Conservation (phyloP, 2,113 vertebrate species). For the Zosterops hypoxanthus region DNA sequence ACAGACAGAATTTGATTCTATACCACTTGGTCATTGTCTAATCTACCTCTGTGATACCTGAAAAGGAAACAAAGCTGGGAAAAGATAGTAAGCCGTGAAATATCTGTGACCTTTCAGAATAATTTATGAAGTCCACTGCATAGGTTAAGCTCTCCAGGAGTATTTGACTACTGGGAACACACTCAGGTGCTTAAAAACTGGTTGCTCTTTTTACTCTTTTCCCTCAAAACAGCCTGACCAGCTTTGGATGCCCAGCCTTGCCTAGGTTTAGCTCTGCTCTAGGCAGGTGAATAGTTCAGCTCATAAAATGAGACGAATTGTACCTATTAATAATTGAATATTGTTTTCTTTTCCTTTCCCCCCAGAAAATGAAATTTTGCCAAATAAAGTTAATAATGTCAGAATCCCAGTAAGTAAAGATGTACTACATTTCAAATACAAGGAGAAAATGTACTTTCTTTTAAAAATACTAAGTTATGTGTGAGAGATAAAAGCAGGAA, state of each 20-base stretch:
- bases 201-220: not conserved
- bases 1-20: not conserved
- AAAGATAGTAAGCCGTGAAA: not conserved
- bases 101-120: not conserved
- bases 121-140: not conserved
- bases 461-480: not conserved
- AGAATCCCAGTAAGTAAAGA: not conserved
- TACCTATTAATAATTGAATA: not conserved
- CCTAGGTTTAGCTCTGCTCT: not conserved
- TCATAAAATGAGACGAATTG: not conserved
- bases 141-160: not conserved
- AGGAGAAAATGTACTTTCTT: not conserved
- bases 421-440: not conserved
- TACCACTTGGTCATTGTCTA: not conserved
- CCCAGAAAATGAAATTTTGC: not conserved
- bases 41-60: not conserved
- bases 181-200: not conserved
- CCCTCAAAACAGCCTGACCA: not conserved
- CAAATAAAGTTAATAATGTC: not conserved
- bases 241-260: not conserved
- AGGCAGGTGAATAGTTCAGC: not conserved
- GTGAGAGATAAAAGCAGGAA: not conserved
- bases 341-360: not conserved
- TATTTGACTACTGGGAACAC: not conserved
- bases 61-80: not conserved